Evolutionary conservation across 2,113 vertebrate genomes (phyloP).

Genomic region (Romanogobio albipinnatus): DNA sequence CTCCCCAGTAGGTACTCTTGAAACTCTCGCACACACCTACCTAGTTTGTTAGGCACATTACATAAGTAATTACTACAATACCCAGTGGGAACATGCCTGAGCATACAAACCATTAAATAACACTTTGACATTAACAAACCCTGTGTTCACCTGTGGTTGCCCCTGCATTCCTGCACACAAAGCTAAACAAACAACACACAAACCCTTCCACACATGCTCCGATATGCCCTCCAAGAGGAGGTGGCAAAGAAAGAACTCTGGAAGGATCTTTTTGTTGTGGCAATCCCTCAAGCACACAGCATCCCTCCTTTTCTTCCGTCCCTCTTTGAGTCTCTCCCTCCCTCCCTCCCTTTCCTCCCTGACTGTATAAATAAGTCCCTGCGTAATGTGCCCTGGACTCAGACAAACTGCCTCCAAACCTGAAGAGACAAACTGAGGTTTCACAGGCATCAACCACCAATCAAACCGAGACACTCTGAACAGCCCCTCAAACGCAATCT

Average conservation of each 20-base stretch:
- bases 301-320: conserved; percentile 55
- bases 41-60: neutral
- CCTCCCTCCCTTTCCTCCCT: conserved; percentile 45
- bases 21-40: neutral
- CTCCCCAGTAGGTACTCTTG: neutral
- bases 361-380: conserved; percentile 78
- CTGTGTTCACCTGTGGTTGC: conserved; percentile 8
- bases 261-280: conserved; percentile 60
- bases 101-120: conserved; percentile 13
- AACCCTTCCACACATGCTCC: conserved; percentile 11
- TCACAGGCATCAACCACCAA: conserved; percentile 29
- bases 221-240: conserved; percentile 13
- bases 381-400: conserved; percentile 64
- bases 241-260: conserved; percentile 18
- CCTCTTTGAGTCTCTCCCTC: conserved; percentile 13
- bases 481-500: neutral
- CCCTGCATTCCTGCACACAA: conserved; percentile 19
- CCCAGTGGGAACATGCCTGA: neutral
- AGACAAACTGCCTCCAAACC: conserved; percentile 63
- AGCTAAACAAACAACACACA: conserved; percentile 26
- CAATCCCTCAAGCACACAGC: conserved; percentile 60
- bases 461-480: conserved; percentile 1
- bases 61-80: neutral
- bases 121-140: neutral
- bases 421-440: conserved; percentile 45